These are phyloP conservation scores for Catamblyrhynchus diadema DNA, from an alignment of 2,797 vertebrate species.

Conservation along the genomic window DNA sequence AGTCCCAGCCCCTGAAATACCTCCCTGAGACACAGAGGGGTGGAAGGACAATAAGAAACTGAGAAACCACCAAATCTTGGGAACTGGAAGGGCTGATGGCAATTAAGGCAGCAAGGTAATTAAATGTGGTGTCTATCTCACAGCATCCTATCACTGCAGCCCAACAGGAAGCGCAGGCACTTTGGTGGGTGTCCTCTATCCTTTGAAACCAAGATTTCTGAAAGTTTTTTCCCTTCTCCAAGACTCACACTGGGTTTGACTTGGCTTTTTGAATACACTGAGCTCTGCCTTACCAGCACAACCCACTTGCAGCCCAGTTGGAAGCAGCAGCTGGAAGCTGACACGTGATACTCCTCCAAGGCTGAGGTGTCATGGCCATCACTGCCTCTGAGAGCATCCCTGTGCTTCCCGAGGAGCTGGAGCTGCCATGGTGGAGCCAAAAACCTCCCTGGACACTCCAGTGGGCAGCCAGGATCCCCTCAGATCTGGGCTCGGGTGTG, in stretches of 20 bases:
- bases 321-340: neutral
- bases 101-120: neutral
- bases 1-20: neutral
- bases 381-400: neutral
- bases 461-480: neutral
- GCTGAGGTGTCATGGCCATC: neutral
- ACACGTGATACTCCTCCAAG: fast-evolving
- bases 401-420: neutral
- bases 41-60: neutral
- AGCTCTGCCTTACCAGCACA: neutral
- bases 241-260: neutral
- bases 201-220: fast-evolving
- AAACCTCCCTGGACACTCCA: neutral
- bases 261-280: neutral
- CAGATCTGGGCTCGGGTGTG: fast-evolving
- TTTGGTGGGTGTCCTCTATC: neutral
- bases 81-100: neutral
- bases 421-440: fast-evolving
- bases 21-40: fast-evolving
- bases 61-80: neutral
- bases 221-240: neutral
- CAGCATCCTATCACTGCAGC: neutral
- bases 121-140: neutral
- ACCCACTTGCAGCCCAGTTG: fast-evolving
- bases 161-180: neutral